Base-by-base conservation (phyloP, 1,140 invertebrate genomes). In the Elysia chlorotica region DNA sequence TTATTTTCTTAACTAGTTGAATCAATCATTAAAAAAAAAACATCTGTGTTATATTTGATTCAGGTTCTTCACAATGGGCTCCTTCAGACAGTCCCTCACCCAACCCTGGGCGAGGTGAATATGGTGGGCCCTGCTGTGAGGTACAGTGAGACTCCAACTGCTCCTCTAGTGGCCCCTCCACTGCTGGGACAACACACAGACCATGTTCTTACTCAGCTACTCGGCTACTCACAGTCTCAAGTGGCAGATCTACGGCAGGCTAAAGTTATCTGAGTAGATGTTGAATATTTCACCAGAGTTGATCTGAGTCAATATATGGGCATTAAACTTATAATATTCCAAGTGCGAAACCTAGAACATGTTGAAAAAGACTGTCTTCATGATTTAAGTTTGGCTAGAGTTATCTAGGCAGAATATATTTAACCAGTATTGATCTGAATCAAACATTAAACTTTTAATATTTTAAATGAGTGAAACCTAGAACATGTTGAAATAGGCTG, bases 121-220 rank as follows among this genome's bases (percentile, higher is more conserved):
- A 85, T 97, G 23, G 92, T 97, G 2, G 95, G 93, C 0, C 95
- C 96, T 14, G 91, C 96, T 0, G 96, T 97, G 0, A 90, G 89
- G 57, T 98, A 92, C 81, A 93, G 92, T 76, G 89, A 91, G 37
- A 91, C 91, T 0, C 88, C 89, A n/a, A 95, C 95, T 85, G 82
- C 88, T 73, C 89, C 92, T 0, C 89, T 92, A 71, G 89, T 87
- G 19, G 89, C 95, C n/a, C 96, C 96, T 21, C 96, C 96, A 0
- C 83, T 88, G 31, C 88, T 97, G 31, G 97, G 96, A 0, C 90
- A 98, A 87, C 96, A 99, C 81, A 98, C 96, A 0, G 83, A 88
- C 54, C 89, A 93, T 82, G 90, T 98, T 56, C 88, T 98, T 36
- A 87, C 71, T 90, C 28, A 79, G 78, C 65, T 88, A 94, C 89